A percentile compares a stretch with the other conserved stretches of the same genome.
Conservation (phyloP, 2,888 invertebrate genomes). For the Rambutsinella grinnellia region DNA sequence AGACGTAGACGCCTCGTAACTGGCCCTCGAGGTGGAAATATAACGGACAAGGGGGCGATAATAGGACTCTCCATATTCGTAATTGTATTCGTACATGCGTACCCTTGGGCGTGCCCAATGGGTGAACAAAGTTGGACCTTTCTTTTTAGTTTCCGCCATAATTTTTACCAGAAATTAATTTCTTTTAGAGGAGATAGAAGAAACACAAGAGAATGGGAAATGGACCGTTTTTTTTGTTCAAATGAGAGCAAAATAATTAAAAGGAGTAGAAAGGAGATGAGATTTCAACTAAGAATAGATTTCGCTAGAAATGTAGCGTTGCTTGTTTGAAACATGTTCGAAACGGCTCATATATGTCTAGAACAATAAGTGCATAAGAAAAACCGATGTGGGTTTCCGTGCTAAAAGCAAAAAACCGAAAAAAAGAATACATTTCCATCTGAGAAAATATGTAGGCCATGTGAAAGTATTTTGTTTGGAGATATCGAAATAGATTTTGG, state of each 20-base stretch:
- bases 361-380: no score
- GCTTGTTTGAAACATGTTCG: no score
- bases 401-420: no score
- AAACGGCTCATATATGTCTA: no score
- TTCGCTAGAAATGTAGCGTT: no score
- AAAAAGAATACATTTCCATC: no score
- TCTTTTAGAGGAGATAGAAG: background rate
- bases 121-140: conserved; percentile 27
- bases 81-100: conserved; percentile 66
- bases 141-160: conserved; percentile 48
- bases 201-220: background rate
- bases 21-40: conserved; percentile 45
- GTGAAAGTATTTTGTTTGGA: no score
- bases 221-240: background rate
- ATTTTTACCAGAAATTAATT: background rate
- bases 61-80: conserved; percentile 65
- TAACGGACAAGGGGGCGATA: conserved; percentile 66
- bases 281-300: no score
- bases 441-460: no score
- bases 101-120: conserved; percentile 64
- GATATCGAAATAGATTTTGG: conserved; percentile 14
- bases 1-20: background rate
- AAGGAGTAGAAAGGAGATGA: background rate
- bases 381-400: no score
- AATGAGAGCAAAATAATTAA: no score